Evolutionary conservation across 2,797 vertebrate genomes (phyloP), one percentile per base, ranked within the genome.

Genomic region (Zenarchopterus dispar): DNA sequence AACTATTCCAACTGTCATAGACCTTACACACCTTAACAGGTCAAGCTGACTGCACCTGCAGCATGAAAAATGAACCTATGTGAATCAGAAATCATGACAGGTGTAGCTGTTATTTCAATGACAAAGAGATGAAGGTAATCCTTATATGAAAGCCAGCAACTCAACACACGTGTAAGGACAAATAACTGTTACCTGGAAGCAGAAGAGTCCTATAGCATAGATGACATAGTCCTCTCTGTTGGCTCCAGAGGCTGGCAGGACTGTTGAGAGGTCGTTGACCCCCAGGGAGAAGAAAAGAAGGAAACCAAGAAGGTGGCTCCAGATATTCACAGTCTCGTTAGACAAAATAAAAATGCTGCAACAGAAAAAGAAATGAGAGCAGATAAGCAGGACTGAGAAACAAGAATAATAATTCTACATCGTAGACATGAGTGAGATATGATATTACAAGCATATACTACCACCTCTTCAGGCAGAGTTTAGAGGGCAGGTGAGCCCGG

Each of bases 271-370:
- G 85, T 98, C 97, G 3, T 98, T 96, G 70, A 99, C 93, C 15
- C 94, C 97, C 71, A 99, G 86, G 2, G 86, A 87, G 86, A 99
- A 96, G 90, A 99, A 99, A 62, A 99, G 93, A 53, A 98, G 56
- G 81, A 99, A 99, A 39, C 98, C 98, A 31, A 99, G 86, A 62
- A 99, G 92, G 82, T 99, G 98, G 91, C 95, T 99, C 98, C 97
- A 99, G 87, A 99, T 99, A 77, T 99, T 99, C 67, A 99, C 95
- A 0, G 96, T 97, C 88, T 99, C 98, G 81, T 99, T 99, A 78
- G 97, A 99, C 77, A 99, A 85, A 60, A 98, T 95, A 73, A 98
- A 99, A 71, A 99, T 94, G 81, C 98, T 99, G 73, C 28, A 60
- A 84, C 1, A 75, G 21, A 50, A 21, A 49, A 50, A 49, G 8